These are phyloP conservation scores for Sycophila sp. DNA, from an alignment of 1,140 invertebrate genomes.

Conservation along the genomic window DNA sequence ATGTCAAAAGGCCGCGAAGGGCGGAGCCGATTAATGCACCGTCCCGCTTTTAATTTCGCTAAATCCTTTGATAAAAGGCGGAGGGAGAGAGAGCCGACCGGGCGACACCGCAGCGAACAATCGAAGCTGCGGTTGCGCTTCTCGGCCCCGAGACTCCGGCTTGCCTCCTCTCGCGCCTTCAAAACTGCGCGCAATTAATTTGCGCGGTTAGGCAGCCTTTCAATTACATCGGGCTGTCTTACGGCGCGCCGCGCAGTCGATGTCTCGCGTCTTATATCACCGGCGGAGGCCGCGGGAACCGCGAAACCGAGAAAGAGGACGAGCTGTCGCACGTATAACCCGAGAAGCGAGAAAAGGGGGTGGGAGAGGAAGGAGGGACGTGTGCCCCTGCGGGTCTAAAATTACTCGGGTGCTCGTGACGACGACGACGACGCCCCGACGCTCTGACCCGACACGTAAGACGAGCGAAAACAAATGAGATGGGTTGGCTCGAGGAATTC, in stretches of 20 bases:
- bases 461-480: slow-evolving; percentile 12
- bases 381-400: neutral
- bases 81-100: no score
- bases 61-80: neutral
- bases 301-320: neutral
- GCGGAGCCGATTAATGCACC: no score
- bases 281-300: neutral
- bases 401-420: neutral
- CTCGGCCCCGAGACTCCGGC: no score
- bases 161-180: neutral
- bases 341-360: neutral
- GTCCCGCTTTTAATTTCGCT: no score
- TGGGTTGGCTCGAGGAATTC: neutral
- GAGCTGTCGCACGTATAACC: neutral
- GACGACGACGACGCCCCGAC: neutral
- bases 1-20: no score
- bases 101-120: neutral
- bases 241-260: neutral
- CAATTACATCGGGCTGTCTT: neutral
- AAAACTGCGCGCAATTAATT: slow-evolving; percentile 15
- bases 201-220: slow-evolving; percentile 3
- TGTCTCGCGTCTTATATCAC: neutral
- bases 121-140: neutral
- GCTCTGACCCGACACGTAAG: neutral
- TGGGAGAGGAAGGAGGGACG: no score